These are phyloP conservation scores for Drosophila pegasa DNA, from an alignment of 2,888 invertebrate species.

Conservation along the genomic window DNA sequence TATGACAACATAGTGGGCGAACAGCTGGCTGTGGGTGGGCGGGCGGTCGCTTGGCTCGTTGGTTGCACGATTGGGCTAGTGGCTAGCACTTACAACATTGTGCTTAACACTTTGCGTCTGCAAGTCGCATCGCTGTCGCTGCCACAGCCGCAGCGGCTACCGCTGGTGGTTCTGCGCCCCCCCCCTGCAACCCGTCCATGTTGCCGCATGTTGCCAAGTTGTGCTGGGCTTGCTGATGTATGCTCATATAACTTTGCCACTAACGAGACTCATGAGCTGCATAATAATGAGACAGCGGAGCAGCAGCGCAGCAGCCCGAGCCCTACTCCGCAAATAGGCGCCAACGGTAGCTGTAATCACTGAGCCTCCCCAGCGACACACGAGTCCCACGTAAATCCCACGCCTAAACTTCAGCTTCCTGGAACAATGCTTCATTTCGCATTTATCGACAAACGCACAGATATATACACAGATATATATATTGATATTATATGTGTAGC, in stretches of 20 bases:
- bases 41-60: background rate
- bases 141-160: too few relatives aligned
- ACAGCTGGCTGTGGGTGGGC: slow-evolving; percentile 6
- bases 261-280: slow-evolving; percentile 79
- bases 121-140: slow-evolving; percentile 44
- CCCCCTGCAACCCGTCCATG: background rate
- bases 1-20: slow-evolving; percentile 33
- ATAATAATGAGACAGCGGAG: slow-evolving; percentile 66
- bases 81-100: slow-evolving; percentile 65
- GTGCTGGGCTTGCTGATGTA: slow-evolving; percentile 71
- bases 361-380: slow-evolving; percentile 38
- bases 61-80: slow-evolving; percentile 2
- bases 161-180: background rate
- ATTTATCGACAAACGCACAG: slow-evolving; percentile 39
- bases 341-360: slow-evolving; percentile 59
- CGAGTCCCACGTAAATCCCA: slow-evolving; percentile 3
- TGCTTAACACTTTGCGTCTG: slow-evolving; percentile 77
- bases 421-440: slow-evolving; percentile 56
- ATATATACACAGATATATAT: slow-evolving; percentile 2
- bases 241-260: slow-evolving; percentile 80
- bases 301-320: slow-evolving; percentile 16
- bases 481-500: slow-evolving; percentile 4
- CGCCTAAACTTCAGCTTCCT: slow-evolving; percentile 1
- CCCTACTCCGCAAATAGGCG: slow-evolving; percentile 57
- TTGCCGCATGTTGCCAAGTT: slow-evolving; percentile 70